These are phyloP conservation scores for Brachypteracias leptosomus DNA, from an alignment of 2,113 vertebrate species.

Conservation along the genomic window DNA sequence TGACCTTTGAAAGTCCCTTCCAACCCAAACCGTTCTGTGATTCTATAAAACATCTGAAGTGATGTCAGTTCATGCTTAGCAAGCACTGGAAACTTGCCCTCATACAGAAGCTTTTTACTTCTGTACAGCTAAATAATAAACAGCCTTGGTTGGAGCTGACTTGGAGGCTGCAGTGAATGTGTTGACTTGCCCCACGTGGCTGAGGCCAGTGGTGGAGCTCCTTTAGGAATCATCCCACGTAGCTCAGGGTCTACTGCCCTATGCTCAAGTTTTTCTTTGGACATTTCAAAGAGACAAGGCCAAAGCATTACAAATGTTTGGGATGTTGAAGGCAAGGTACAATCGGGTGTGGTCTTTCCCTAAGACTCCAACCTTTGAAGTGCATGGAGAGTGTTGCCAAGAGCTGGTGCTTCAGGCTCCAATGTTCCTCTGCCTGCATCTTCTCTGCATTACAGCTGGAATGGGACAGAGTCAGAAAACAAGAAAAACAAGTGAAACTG, in stretches of 20 bases:
- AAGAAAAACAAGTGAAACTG: not conserved
- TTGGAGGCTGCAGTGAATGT: not conserved
- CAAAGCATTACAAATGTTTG: not conserved
- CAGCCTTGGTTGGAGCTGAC: not conserved
- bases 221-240: not conserved
- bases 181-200: not conserved
- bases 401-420: not conserved
- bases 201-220: not conserved
- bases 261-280: not conserved
- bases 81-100: not conserved
- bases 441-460: not conserved
- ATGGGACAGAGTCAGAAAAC: rapidly evolving
- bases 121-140: not conserved
- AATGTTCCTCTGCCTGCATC: not conserved
- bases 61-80: not conserved
- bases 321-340: not conserved
- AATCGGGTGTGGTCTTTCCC: not conserved
- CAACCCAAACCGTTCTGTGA: too few species aligned
- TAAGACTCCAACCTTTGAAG: not conserved
- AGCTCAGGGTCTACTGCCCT: not conserved
- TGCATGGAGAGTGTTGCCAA: not conserved
- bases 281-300: not conserved
- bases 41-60: not conserved
- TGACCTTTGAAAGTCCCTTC: too few species aligned
- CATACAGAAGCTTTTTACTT: not conserved